These are phyloP conservation scores for Spicauda simplicius DNA, from an alignment of 2,888 invertebrate genomes.

Conservation along the genomic window DNA sequence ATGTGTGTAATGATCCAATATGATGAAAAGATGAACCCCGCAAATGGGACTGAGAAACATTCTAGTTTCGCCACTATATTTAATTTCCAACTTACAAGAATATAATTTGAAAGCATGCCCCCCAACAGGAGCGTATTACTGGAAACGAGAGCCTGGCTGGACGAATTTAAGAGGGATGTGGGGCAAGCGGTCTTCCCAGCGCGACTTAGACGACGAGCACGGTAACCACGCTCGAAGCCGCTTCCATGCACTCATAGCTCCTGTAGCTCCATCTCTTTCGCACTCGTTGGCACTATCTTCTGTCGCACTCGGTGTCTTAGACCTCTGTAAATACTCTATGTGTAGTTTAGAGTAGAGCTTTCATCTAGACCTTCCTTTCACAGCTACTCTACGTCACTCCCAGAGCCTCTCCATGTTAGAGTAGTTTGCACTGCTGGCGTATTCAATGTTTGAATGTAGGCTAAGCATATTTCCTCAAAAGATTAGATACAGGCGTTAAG, in stretches of 20 bases:
- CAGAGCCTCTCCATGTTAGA: slow-evolving; percentile 18
- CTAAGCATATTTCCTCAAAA: background rate
- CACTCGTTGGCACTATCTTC: slow-evolving; percentile 16
- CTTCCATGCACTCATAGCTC: slow-evolving; percentile 36
- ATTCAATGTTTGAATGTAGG: slow-evolving; percentile 2
- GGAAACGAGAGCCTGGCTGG: slow-evolving; percentile 92
- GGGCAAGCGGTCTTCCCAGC: slow-evolving; percentile 87
- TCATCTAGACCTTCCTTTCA: slow-evolving; percentile 27
- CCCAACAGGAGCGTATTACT: slow-evolving; percentile 88
- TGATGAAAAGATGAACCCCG: background rate
- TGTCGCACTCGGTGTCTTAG: slow-evolving; percentile 27
- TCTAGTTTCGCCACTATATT: background rate
- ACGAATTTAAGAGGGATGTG: slow-evolving; percentile 91
- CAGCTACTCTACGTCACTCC: slow-evolving; percentile 23
- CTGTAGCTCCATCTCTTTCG: slow-evolving; percentile 40
- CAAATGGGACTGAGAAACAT: no score
- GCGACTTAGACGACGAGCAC: slow-evolving; percentile 62
- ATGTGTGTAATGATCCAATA: background rate
- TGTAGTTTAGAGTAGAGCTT: slow-evolving; percentile 35
- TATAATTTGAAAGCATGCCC: slow-evolving; percentile 41
- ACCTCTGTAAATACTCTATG: slow-evolving; percentile 26
- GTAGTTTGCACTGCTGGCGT: slow-evolving; percentile 26
- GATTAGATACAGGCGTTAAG: background rate
- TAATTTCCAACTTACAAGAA: background rate
- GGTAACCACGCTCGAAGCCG: slow-evolving; percentile 57